Base-by-base conservation (phyloP, 1,140 invertebrate species). In the Notospermus geniculatus region DNA sequence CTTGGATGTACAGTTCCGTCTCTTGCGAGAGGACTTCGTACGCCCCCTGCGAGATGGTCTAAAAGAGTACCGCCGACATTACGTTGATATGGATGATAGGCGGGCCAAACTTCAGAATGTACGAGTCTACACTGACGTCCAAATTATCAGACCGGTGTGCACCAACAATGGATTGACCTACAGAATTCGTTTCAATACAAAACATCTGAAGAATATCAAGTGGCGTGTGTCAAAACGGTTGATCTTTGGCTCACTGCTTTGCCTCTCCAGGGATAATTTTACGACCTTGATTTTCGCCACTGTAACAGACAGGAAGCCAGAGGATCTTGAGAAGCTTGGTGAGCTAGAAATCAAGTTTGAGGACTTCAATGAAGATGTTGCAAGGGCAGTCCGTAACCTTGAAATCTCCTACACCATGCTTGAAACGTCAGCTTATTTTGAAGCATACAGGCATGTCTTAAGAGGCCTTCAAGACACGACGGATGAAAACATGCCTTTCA, bases 1-100 rank as follows among this genome's bases (percentile, higher is more conserved):
- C 71, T 74, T 92, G 5, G 88, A 90, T 68, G 82, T 87, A 0
- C 90, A 92, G 62, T 90, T 89, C 70, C 77, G 88, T n/a, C 75
- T 91, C 9, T 73, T 91, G 23, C 73, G 87, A 7, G 89, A 91
- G 80, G 90, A 92, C 66, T 74, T 78, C 46, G 53, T 78, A 15
- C 27, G 36, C 11, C 70, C 78, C 27, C 36, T 82, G 17, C 59
- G 78, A 62, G 56, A 68, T 7, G 78, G 80, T 27, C 65, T 82
- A 41, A 43, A 36, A 27, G 43, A 74, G 28, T 80, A 72, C 39
- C n/a, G n/a, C n/a, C 45, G 28, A n/a, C 52, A 75, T 13, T 22
- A n/a, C 32, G 32, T 1, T 2, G 53, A 59, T 17, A 50, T 50
- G 28, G 19, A 22, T n/a, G n/a, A 59, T 55, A n/a, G 19, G 45